These are phyloP conservation scores for honey bee (Apis mellifera) DNA, from an alignment of 1,140 invertebrate species.

Conservation along the genomic window DNA sequence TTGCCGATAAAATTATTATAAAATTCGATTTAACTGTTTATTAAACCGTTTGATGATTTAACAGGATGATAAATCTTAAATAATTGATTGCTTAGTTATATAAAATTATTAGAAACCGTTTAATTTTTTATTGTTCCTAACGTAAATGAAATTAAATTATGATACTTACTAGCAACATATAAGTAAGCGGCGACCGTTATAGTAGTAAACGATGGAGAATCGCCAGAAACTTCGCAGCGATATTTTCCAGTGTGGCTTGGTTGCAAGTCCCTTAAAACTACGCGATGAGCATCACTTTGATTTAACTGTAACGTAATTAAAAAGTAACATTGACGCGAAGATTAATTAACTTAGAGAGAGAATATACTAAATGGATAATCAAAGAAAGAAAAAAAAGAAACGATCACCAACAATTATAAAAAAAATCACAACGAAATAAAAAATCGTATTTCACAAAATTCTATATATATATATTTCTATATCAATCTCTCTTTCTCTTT, in stretches of 20 bases:
- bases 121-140: no score
- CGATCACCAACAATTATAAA: no score
- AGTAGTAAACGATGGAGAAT: constrained; percentile 87
- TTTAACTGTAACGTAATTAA: constrained; percentile 70
- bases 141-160: not conserved
- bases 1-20: no score
- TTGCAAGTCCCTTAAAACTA: constrained; percentile 86
- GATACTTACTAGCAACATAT: constrained; percentile 87
- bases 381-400: not conserved
- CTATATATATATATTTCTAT: no score
- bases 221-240: constrained; percentile 89
- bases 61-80: no score
- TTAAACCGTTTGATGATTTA: no score
- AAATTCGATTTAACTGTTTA: no score
- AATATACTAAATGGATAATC: not conserved
- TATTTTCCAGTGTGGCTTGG: constrained; percentile 85
- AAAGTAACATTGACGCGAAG: not conserved
- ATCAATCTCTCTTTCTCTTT: no score
- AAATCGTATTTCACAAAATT: no score
- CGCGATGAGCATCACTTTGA: constrained; percentile 80
- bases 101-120: no score
- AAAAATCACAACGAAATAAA: no score
- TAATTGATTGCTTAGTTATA: no score
- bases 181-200: constrained; percentile 84
- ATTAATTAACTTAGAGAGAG: not conserved